Conservation (phyloP, 2,888 invertebrate species). For the Polydrusus cervinus region DNA sequence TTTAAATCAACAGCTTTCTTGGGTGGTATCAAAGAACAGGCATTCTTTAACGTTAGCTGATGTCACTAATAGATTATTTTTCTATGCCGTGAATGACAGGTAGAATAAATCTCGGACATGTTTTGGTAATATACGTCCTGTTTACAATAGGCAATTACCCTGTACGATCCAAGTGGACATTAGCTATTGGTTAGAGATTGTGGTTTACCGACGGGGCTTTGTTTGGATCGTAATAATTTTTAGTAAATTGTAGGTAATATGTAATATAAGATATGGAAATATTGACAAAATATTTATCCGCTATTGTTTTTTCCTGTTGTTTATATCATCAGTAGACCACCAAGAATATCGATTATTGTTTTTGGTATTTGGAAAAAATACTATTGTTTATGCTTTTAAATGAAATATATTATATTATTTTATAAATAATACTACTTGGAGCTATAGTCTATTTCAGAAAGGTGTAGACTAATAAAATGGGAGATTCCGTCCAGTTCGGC, state of each 20-base stretch:
- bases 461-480: no score
- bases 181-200: constrained; percentile 13
- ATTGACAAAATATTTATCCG: no score
- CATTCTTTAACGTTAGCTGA: constrained; percentile 45
- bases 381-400: no score
- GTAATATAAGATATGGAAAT: no score
- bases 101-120: constrained; percentile 43
- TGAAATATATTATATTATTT: no score
- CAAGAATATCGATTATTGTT: no score
- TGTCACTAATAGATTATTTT: constrained; percentile 50
- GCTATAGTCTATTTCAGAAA: no score
- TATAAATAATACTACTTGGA: no score
- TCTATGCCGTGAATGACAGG: constrained; percentile 40
- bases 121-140: constrained; percentile 37
- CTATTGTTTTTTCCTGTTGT: no score
- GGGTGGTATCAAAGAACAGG: constrained; percentile 46
- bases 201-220: constrained; percentile 4
- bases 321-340: no score
- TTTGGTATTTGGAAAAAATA: no score
- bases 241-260: not conserved
- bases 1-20: constrained; percentile 46
- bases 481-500: no score
- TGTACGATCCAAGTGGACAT: constrained; percentile 27
- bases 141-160: constrained; percentile 44
- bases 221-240: not conserved